These are phyloP conservation scores for Lingula anatina DNA, from an alignment of 2,888 invertebrate genomes.

Conservation along the genomic window DNA sequence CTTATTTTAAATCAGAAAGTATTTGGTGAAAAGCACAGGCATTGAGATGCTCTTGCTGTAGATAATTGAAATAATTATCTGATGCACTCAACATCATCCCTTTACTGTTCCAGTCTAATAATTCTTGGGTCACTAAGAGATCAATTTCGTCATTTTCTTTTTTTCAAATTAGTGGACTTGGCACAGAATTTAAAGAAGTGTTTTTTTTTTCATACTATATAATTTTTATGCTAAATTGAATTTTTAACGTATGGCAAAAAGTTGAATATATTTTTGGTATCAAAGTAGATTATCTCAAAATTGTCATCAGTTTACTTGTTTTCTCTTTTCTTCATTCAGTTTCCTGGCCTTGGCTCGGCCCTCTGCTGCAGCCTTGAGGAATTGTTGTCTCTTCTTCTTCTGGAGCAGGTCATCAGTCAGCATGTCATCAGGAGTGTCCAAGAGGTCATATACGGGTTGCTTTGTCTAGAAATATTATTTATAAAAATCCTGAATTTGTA, in stretches of 20 bases:
- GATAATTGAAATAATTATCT: no score
- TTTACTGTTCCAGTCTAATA: no score
- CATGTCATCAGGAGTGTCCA: constrained; percentile 42
- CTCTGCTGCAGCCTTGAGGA: constrained; percentile 37
- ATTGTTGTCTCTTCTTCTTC: constrained; percentile 56
- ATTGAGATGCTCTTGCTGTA: no score
- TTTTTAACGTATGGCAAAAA: neutral
- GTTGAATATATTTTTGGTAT: neutral
- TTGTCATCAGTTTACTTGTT: constrained; percentile 26
- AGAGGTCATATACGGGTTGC: constrained; percentile 29
- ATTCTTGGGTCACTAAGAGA: no score
- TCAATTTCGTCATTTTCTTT: no score
- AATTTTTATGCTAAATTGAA: neutral
- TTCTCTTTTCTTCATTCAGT: constrained; percentile 31
- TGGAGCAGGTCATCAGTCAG: constrained; percentile 43
- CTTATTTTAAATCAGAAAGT: no score
- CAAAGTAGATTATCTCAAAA: neutral
- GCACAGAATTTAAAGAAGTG: neutral
- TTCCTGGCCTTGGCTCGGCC: constrained; percentile 30
- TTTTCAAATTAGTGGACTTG: no score
- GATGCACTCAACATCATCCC: no score
- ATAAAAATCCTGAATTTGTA: no score
- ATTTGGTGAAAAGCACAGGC: no score
- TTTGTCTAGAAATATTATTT: constrained; percentile 12
- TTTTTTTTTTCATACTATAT: neutral